phyloP scores from a whole-genome alignment of 2,888 invertebrate genomes.

The Amblyteles armatorius region DNA sequence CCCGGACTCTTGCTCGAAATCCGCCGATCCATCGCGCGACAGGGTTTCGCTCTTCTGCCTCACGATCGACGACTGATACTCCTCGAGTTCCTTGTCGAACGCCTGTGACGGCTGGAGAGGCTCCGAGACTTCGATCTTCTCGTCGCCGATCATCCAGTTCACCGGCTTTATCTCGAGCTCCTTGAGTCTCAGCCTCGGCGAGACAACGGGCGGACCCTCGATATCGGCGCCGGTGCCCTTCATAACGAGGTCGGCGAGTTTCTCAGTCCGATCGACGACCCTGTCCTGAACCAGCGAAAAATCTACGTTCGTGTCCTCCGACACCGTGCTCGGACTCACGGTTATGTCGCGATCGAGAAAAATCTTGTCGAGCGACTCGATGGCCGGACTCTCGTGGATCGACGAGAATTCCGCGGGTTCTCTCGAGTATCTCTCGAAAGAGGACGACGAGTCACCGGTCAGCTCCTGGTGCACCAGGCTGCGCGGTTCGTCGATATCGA shows the following conservation, averaged over 20 bases:
- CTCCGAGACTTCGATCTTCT: slow-evolving; percentile 82
- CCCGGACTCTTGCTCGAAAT: slow-evolving; percentile 73
- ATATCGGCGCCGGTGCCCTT: slow-evolving; percentile 71
- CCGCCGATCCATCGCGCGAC: slow-evolving; percentile 72
- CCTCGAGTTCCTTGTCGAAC: slow-evolving; percentile 82
- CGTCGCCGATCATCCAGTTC: slow-evolving; percentile 83
- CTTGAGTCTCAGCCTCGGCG: slow-evolving; percentile 78
- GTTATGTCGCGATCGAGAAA: slow-evolving; percentile 76
- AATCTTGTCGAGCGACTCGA: slow-evolving; percentile 79
- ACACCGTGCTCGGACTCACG: slow-evolving; percentile 77
- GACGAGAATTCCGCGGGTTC: slow-evolving; percentile 70
- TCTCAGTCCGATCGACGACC: slow-evolving; percentile 6
- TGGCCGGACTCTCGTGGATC: slow-evolving; percentile 77
- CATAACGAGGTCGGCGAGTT: slow-evolving; percentile 46
- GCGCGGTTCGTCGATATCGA: slow-evolving; percentile 78
- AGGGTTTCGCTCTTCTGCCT: slow-evolving; percentile 69
- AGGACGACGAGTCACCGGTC: slow-evolving; percentile 21
- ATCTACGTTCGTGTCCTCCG: slow-evolving; percentile 77
- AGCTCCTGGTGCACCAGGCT: slow-evolving; percentile 23
- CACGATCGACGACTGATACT: slow-evolving; percentile 76
- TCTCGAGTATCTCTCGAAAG: slow-evolving; percentile 50
- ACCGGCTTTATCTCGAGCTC: slow-evolving; percentile 81
- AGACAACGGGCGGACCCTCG: slow-evolving; percentile 80
- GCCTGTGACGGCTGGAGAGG: slow-evolving; percentile 80
- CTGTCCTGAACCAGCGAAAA: slow-evolving; percentile 75